phyloP scores from a whole-genome alignment of 53 echinoderm and acorn worm species.

The Mesocentrotus franciscanus region DNA sequence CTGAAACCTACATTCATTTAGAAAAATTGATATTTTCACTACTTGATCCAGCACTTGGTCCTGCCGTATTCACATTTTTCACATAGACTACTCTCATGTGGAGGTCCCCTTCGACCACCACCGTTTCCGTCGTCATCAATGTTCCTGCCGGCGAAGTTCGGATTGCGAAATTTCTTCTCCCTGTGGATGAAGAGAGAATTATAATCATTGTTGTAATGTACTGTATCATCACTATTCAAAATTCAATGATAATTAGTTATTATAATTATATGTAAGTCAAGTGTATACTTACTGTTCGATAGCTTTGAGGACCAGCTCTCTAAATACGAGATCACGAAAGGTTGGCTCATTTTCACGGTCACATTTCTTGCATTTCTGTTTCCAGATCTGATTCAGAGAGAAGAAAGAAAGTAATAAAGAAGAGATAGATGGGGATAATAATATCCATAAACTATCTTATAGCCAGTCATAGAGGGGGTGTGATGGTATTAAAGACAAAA shows the following conservation, averaged over 20 bases:
- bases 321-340: constrained; percentile 6
- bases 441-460: background rate
- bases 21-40: background rate
- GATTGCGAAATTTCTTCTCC: constrained; percentile 53
- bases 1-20: too few species aligned
- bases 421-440: background rate
- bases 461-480: too few species aligned
- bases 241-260: background rate
- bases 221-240: background rate
- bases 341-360: background rate
- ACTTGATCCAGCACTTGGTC: constrained; percentile 30
- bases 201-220: background rate
- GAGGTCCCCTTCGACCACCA: constrained; percentile 37
- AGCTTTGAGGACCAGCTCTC: constrained; percentile 4
- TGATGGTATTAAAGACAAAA: too few species aligned
- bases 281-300: constrained; percentile 18
- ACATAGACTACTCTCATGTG: constrained; percentile 51
- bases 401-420: background rate
- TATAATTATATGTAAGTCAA: too few species aligned
- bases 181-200: background rate
- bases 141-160: background rate
- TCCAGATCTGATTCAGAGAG: constrained; percentile 18
- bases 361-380: constrained; percentile 60
- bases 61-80: constrained; percentile 56
- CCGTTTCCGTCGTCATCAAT: constrained; percentile 22